phyloP scores from a whole-genome alignment of 2,888 invertebrate genomes.

The Mycogona germanica region DNA sequence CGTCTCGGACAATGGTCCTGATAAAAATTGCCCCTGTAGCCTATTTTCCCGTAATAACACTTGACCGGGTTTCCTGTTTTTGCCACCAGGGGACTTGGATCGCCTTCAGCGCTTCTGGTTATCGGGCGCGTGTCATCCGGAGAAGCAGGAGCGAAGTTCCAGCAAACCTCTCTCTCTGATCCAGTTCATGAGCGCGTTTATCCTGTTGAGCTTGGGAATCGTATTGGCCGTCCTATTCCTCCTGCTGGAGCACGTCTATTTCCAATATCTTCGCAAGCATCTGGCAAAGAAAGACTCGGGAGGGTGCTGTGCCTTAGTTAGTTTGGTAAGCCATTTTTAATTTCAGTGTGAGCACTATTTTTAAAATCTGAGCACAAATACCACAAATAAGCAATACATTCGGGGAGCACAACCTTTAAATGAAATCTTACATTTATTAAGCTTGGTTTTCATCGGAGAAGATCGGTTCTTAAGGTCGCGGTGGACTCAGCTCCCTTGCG shows the following conservation, averaged over 20 bases:
- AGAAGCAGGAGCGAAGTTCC: conserved; percentile 63
- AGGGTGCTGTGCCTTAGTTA: conserved; percentile 87
- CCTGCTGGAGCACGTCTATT: conserved; percentile 85
- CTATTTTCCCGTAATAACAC: too few species aligned
- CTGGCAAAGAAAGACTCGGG: conserved; percentile 78
- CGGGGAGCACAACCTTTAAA: too few species aligned
- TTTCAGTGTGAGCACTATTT: background rate
- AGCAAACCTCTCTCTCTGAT: conserved; percentile 80
- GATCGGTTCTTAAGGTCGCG: too few species aligned
- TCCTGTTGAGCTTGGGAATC: conserved; percentile 89
- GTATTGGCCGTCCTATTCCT: conserved; percentile 76
- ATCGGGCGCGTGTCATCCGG: conserved; percentile 89
- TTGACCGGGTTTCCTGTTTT: too few species aligned
- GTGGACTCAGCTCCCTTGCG: too few species aligned
- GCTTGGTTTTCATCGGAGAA: background rate
- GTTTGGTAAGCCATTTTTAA: conserved; percentile 56
- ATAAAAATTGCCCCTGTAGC: too few species aligned
- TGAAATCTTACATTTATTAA: conserved; percentile 4
- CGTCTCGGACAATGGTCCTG: too few species aligned
- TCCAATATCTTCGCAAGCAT: conserved; percentile 71
- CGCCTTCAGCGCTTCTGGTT: conserved; percentile 80
- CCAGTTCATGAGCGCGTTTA: conserved; percentile 94
- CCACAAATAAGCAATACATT: too few species aligned
- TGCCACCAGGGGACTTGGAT: conserved; percentile 69
- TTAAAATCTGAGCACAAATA: background rate